phyloP scores from a whole-genome alignment of 2,888 invertebrate species.

The Chrysopilus asiliformis region DNA sequence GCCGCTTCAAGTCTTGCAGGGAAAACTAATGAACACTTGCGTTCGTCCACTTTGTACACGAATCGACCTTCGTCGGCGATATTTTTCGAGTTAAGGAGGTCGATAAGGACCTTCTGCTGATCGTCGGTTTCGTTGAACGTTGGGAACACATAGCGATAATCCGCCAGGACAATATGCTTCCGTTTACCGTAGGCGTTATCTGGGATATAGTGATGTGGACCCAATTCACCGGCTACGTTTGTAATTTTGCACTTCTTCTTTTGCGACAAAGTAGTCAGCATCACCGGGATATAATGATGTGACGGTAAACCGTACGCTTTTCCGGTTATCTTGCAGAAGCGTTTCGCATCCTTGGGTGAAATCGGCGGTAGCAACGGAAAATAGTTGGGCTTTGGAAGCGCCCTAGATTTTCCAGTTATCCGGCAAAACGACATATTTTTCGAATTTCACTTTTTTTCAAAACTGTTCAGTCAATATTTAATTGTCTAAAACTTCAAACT shows the following conservation, averaged over 20 bases:
- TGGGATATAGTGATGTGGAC: conserved; percentile 47
- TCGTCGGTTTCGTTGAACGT: conserved; percentile 54
- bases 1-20: conserved; percentile 61
- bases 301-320: conserved; percentile 60
- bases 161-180: conserved; percentile 51
- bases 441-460: too few species aligned
- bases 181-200: conserved; percentile 50
- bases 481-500: too few species aligned
- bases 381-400: conserved; percentile 69
- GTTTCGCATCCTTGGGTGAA: conserved; percentile 68
- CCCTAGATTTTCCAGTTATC: conserved; percentile 66
- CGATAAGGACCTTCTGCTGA: conserved; percentile 47
- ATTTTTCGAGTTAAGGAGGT: conserved; percentile 47
- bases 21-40: conserved; percentile 60
- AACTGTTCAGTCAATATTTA: too few species aligned
- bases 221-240: conserved; percentile 47
- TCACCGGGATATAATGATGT: conserved; percentile 67
- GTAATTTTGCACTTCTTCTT: conserved; percentile 50
- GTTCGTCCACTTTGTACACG: conserved; percentile 62
- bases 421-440: conserved; percentile 72
- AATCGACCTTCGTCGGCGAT: conserved; percentile 45
- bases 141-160: conserved; percentile 63
- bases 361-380: conserved; percentile 68
- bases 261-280: conserved; percentile 40
- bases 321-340: conserved; percentile 65